These are phyloP conservation scores for Danio choprae DNA, from an alignment of 2,797 vertebrate genomes.

Conservation along the genomic window DNA sequence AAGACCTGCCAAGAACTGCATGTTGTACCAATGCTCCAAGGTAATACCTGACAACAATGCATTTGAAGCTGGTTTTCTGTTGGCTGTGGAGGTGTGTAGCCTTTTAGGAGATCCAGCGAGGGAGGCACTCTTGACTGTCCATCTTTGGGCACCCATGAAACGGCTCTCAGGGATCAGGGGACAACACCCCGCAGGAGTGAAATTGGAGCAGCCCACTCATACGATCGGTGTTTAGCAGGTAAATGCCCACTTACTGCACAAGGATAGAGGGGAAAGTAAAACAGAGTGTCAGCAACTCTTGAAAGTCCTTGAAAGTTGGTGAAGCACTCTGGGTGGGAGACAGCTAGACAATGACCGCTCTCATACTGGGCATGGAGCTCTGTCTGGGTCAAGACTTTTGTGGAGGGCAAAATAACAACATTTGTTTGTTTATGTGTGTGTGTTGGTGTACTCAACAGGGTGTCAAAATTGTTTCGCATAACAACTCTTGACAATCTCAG, in stretches of 20 bases:
- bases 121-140: slow-evolving; percentile 34
- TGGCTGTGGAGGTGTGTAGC: not conserved
- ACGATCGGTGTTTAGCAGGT: slow-evolving; percentile 57
- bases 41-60: not conserved
- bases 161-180: slow-evolving; percentile 45
- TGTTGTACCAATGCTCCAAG: not conserved
- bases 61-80: slow-evolving; percentile 14
- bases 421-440: slow-evolving; percentile 49
- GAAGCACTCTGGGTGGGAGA: slow-evolving; percentile 65
- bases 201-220: slow-evolving; percentile 56
- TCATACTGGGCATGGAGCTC: slow-evolving; percentile 59
- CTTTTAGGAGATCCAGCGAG: slow-evolving; percentile 9
- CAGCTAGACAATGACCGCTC: slow-evolving; percentile 62
- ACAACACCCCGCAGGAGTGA: slow-evolving; percentile 50
- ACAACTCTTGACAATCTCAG: slow-evolving; percentile 51
- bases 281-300: slow-evolving; percentile 60
- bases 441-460: slow-evolving; percentile 42
- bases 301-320: slow-evolving; percentile 68
- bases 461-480: slow-evolving; percentile 55
- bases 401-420: slow-evolving; percentile 62
- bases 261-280: slow-evolving; percentile 61
- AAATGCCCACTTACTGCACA: slow-evolving; percentile 61
- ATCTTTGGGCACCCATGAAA: slow-evolving; percentile 50
- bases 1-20: slow-evolving; percentile 18
- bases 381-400: slow-evolving; percentile 60